A percentile compares a stretch with the other conserved stretches of the same genome.
Conservation (phyloP, 2,888 invertebrate genomes). For the Cosmopolites sordidus region DNA sequence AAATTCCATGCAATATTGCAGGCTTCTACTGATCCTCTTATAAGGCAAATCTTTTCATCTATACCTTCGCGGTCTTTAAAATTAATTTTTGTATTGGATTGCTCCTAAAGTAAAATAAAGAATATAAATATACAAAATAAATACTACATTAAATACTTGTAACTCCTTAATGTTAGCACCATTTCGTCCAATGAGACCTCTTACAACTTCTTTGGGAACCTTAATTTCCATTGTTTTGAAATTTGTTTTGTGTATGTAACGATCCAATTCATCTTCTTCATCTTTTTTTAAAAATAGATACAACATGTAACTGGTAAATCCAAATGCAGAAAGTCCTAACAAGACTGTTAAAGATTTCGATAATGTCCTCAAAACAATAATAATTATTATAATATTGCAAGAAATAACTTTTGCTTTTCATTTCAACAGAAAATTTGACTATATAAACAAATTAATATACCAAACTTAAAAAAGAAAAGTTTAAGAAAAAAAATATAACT, state of each 20-base stretch:
- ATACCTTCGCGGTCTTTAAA: constrained; percentile 56
- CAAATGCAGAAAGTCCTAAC: constrained; percentile 63
- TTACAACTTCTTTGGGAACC: constrained; percentile 61
- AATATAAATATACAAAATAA: background rate
- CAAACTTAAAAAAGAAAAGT: too few species aligned
- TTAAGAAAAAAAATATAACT: constrained; percentile 6
- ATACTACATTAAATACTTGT: constrained; percentile 50
- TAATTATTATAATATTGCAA: too few species aligned
- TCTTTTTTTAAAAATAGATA: constrained; percentile 66
- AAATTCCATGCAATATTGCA: constrained; percentile 68
- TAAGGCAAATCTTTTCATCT: constrained; percentile 61
- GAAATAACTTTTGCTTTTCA: background rate
- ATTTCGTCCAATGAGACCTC: constrained; percentile 67
- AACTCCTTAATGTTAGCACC: constrained; percentile 74
- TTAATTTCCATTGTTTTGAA: constrained; percentile 55
- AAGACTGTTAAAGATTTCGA: constrained; percentile 50
- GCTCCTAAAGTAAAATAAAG: constrained; percentile 32
- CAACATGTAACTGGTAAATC: constrained; percentile 64
- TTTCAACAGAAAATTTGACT: background rate
- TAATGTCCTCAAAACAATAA: constrained; percentile 34
- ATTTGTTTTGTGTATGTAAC: constrained; percentile 38
- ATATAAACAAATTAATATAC: too few species aligned
- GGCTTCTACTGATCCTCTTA: constrained; percentile 64
- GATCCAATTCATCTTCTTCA: constrained; percentile 48
- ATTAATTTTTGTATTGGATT: constrained; percentile 61